Evolutionary conservation across 2,888 invertebrate species (phyloP).

Genomic region (Calliphora vomitoria): DNA sequence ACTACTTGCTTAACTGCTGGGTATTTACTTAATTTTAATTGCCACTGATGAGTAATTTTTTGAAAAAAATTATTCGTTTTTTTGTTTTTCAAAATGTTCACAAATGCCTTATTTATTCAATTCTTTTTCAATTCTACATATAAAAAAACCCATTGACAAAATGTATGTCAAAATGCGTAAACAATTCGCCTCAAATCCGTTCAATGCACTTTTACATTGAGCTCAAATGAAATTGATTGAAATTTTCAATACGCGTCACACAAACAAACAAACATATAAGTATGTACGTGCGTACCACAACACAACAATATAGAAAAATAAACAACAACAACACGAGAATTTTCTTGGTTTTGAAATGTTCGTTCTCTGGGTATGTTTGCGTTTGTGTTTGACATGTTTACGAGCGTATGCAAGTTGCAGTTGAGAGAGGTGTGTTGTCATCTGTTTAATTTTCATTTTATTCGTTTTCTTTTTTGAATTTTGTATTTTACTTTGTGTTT

Average conservation of each 20-base stretch:
- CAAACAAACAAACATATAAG: background rate
- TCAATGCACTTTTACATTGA: conserved; percentile 72
- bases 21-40: background rate
- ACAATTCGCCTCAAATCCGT: conserved; percentile 63
- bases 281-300: conserved; percentile 3
- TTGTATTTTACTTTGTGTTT: conserved; percentile 21
- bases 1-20: no score
- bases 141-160: conserved; percentile 34
- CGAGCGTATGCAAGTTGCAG: conserved; percentile 22
- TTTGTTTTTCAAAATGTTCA: conserved; percentile 12
- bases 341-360: background rate
- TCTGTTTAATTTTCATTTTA: conserved; percentile 60
- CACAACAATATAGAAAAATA: background rate
- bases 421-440: conserved; percentile 57
- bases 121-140: conserved; percentile 6
- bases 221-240: conserved; percentile 59
- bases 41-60: conserved; percentile 59
- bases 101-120: conserved; percentile 40
- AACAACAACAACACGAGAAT: background rate
- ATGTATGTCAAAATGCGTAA: conserved; percentile 66
- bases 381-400: conserved; percentile 18
- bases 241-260: conserved; percentile 5
- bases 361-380: background rate
- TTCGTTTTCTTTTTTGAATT: conserved; percentile 29
- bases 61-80: conserved; percentile 1